Evolutionary conservation across 2,113 vertebrate species (phyloP).

Genomic region (Perca flavescens): DNA sequence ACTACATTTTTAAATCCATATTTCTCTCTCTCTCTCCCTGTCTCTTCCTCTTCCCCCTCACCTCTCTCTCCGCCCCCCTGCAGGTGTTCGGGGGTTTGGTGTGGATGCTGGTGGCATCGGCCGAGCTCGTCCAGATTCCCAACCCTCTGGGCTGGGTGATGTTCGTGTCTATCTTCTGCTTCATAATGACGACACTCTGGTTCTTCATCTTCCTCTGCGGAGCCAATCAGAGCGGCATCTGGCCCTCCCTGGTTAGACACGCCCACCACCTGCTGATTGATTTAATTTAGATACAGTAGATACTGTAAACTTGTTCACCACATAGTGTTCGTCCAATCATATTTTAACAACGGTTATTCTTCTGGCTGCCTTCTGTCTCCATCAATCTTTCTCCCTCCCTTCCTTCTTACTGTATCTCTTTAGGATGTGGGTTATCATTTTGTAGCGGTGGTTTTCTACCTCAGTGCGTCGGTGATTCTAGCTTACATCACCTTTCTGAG

Average conservation of each 20-base stretch:
- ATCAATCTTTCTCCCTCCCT: not conserved
- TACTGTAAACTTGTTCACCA: too few relatives aligned
- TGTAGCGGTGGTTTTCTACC: conserved; percentile 84
- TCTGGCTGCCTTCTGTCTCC: too few relatives aligned
- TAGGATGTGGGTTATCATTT: conserved; percentile 86
- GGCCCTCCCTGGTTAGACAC: conserved; percentile 87
- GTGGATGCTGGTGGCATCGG: conserved; percentile 88
- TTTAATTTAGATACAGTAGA: not conserved
- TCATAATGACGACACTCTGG: conserved; percentile 82
- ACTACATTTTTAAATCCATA: not conserved
- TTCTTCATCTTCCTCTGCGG: conserved; percentile 83
- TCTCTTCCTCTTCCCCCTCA: too few relatives aligned
- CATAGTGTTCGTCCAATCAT: too few relatives aligned
- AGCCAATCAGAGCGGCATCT: conserved; percentile 81
- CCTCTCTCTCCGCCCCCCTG: too few relatives aligned
- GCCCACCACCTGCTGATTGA: not conserved
- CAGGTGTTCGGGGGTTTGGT: conserved; percentile 89
- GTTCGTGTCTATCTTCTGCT: conserved; percentile 90
- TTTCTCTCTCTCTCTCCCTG: not conserved
- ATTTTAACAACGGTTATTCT: too few relatives aligned
- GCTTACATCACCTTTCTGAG: conserved; percentile 49
- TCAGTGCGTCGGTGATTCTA: conserved; percentile 85
- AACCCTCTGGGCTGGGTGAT: conserved; percentile 88
- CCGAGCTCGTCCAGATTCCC: not conserved
- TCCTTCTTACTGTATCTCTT: not conserved